phyloP scores from a whole-genome alignment of 2,888 invertebrate species.

The Ephialtes manifestator region DNA sequence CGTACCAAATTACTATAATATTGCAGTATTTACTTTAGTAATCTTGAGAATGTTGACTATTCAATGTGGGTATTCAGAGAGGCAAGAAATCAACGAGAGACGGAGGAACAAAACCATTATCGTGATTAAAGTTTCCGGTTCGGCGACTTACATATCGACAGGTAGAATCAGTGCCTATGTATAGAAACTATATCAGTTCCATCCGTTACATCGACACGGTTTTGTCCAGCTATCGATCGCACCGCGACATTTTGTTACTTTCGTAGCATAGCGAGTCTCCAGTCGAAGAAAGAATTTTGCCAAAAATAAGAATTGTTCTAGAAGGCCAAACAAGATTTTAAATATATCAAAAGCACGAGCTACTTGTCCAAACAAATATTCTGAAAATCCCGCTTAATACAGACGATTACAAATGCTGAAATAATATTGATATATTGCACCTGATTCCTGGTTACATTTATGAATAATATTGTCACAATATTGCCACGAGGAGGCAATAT shows the following conservation, averaged over 20 bases:
- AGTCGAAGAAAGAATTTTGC: not conserved
- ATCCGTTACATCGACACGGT: constrained; percentile 15
- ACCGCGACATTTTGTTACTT: not conserved
- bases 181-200: not conserved
- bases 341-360: not conserved
- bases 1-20: not conserved
- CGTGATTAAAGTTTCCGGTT: constrained; percentile 35
- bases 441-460: not conserved
- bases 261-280: not conserved
- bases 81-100: not conserved
- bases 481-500: not conserved
- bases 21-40: not conserved
- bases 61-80: not conserved
- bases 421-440: not conserved
- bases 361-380: not conserved
- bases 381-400: not conserved
- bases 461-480: constrained; percentile 3
- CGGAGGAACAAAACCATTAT: constrained; percentile 18
- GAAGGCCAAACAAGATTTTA: not conserved
- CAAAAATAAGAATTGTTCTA: not conserved
- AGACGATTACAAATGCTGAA: not conserved
- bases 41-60: not conserved
- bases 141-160: constrained; percentile 36
- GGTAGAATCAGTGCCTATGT: constrained; percentile 9
- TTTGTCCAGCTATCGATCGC: constrained; percentile 31